Evolutionary conservation across 2,888 invertebrate genomes (phyloP).

Genomic region (Volucella zonaria): DNA sequence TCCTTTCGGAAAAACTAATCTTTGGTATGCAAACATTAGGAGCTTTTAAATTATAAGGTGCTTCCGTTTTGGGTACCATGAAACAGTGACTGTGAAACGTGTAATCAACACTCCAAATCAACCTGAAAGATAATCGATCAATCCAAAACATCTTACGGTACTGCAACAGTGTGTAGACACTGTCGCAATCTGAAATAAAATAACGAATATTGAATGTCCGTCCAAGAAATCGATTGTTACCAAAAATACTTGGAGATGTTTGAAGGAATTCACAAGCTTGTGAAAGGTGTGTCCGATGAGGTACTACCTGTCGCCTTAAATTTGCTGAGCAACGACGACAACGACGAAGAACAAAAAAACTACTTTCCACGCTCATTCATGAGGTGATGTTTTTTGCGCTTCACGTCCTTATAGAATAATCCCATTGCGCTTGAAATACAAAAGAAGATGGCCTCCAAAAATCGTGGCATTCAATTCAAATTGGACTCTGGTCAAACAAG

Average conservation of each 20-base stretch:
- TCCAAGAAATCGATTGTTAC: slow-evolving; percentile 58
- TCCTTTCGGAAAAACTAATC: slow-evolving; percentile 3
- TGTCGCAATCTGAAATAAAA: slow-evolving; percentile 37
- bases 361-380: slow-evolving; percentile 67
- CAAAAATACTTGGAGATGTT: slow-evolving; percentile 29
- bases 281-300: slow-evolving; percentile 69
- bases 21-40: slow-evolving; percentile 12
- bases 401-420: slow-evolving; percentile 55
- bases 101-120: slow-evolving; percentile 40
- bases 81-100: background rate
- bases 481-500: slow-evolving; percentile 71
- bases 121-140: slow-evolving; percentile 50
- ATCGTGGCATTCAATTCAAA: slow-evolving; percentile 73
- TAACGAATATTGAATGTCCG: slow-evolving; percentile 57
- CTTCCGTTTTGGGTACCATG: slow-evolving; percentile 38
- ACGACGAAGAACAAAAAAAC: slow-evolving; percentile 34
- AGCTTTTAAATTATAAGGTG: slow-evolving; percentile 13
- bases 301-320: slow-evolving; percentile 69
- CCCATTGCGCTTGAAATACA: slow-evolving; percentile 64
- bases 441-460: slow-evolving; percentile 69
- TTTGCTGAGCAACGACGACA: slow-evolving; percentile 33
- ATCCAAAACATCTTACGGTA: slow-evolving; percentile 15
- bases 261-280: slow-evolving; percentile 28
- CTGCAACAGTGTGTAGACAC: background rate
- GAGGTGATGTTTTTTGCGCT: slow-evolving; percentile 22